Conservation (phyloP, 1,140 invertebrate genomes). For the Drosophila nigromelanica region DNA sequence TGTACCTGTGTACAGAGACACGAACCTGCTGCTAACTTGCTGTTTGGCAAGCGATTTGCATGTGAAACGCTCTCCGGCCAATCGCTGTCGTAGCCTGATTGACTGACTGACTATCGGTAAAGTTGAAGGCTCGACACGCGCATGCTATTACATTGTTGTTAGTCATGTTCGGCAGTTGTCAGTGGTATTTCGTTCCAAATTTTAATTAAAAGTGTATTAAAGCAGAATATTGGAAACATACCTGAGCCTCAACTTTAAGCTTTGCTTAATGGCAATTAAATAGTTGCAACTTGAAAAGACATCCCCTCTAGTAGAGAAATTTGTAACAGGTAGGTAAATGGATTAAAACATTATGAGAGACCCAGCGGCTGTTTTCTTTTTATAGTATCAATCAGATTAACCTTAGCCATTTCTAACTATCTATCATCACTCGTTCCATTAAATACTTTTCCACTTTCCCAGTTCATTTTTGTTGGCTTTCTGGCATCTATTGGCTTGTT, state of each 20-base stretch:
- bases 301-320: no score
- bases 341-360: no score
- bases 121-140: neutral
- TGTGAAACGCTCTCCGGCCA: constrained; percentile 46
- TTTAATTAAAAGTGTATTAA: constrained; percentile 9
- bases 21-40: constrained; percentile 17
- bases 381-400: neutral
- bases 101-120: constrained; percentile 47
- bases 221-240: neutral
- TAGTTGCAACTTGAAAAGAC: no score
- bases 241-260: neutral
- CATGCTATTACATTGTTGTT: constrained; percentile 17
- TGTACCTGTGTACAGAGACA: constrained; percentile 13
- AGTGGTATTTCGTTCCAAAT: constrained; percentile 8
- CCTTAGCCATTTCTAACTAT: neutral
- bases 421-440: constrained; percentile 5
- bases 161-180: constrained; percentile 1
- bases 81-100: constrained; percentile 49
- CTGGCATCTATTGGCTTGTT: constrained; percentile 2
- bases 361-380: no score
- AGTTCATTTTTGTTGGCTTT: neutral
- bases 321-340: no score
- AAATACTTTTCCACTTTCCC: neutral
- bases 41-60: constrained; percentile 62
- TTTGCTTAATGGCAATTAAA: no score